phyloP scores from a whole-genome alignment of 1,140 invertebrate genomes.

The Idris sp. region DNA sequence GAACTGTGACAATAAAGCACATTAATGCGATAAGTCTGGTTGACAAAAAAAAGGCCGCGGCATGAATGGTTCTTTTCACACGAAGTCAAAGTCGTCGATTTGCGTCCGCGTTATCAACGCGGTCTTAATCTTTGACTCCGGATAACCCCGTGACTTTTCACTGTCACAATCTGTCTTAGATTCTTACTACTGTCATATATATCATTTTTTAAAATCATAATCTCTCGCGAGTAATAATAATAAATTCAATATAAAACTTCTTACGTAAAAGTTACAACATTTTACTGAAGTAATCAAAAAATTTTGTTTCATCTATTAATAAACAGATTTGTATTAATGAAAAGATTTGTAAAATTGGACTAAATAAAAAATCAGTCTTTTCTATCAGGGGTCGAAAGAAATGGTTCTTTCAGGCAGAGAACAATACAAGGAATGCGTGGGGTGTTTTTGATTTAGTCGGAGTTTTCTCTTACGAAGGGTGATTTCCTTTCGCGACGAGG shows the following conservation, averaged over 20 bases:
- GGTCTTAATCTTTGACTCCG: constrained; percentile 64
- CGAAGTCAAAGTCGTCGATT: constrained; percentile 56
- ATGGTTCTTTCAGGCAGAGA: constrained; percentile 39
- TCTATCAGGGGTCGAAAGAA: constrained; percentile 42
- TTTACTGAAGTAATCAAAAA: no score
- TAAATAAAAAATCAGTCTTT: no score
- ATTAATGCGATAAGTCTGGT: constrained; percentile 37
- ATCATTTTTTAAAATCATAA: no score
- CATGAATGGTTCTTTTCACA: constrained; percentile 62
- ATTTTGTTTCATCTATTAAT: no score
- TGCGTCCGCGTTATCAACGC: constrained; percentile 42
- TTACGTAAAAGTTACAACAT: no score
- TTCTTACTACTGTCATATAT: constrained; percentile 48
- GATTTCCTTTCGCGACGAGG: constrained; percentile 21
- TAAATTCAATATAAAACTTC: no score
- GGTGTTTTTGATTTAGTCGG: constrained; percentile 57
- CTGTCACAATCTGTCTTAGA: constrained; percentile 72
- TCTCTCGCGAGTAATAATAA: constrained; percentile 24
- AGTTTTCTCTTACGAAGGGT: constrained; percentile 29
- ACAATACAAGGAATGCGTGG: constrained; percentile 62
- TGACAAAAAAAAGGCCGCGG: constrained; percentile 53
- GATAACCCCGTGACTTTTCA: constrained; percentile 71
- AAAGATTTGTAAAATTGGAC: no score
- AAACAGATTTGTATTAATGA: no score
- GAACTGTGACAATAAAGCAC: constrained; percentile 59